phyloP scores from a whole-genome alignment of 2,113 vertebrate genomes.

The Vicugna pacos region DNA sequence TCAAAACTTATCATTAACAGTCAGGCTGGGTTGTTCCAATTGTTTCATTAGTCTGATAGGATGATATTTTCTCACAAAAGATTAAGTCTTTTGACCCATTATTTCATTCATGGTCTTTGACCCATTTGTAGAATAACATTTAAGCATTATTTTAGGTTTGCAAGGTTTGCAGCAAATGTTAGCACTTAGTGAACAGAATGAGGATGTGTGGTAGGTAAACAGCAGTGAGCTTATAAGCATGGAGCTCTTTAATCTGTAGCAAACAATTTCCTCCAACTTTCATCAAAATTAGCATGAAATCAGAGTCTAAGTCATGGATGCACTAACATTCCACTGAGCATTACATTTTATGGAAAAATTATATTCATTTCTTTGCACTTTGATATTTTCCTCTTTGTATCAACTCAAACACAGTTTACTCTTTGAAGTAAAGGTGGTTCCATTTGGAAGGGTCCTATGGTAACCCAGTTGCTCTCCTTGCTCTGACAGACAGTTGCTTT shows the following conservation, averaged over 20 bases:
- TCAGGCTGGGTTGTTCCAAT: background rate
- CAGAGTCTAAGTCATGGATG: background rate
- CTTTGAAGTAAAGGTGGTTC: background rate
- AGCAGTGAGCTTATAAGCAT: background rate
- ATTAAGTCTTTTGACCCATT: background rate
- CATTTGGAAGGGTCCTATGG: background rate
- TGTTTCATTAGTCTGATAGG: background rate
- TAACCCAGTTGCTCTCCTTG: background rate
- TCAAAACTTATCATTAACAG: background rate
- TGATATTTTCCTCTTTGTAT: constrained; percentile 54
- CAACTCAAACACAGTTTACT: background rate
- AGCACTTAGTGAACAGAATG: background rate
- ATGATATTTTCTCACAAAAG: constrained; percentile 2
- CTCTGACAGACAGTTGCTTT: background rate
- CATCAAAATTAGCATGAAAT: constrained; percentile 9
- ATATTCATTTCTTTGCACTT: constrained; percentile 55
- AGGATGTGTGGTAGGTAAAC: background rate
- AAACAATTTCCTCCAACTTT: constrained; percentile 55
- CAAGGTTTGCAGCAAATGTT: background rate
- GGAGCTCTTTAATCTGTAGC: constrained; percentile 37
- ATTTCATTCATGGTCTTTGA: background rate
- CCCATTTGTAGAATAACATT: background rate
- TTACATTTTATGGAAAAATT: constrained; percentile 74
- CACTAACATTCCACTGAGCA: constrained; percentile 61
- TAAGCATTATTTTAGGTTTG: constrained; percentile 61